Conservation (phyloP, 2,113 vertebrate genomes). For the Lophotis ruficrista region DNA sequence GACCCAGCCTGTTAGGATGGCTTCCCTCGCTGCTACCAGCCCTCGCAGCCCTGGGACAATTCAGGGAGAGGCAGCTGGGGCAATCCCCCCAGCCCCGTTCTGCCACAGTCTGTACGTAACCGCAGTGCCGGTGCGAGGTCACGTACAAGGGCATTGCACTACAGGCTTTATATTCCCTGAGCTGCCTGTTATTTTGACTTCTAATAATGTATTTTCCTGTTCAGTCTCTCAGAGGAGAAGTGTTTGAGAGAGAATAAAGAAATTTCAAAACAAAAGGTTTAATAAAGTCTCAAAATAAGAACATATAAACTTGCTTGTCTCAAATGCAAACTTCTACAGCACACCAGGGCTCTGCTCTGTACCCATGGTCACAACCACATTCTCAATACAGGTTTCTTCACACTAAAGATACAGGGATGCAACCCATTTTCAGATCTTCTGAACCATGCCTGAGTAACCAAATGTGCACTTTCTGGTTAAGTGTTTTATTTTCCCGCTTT, state of each 20-base stretch:
- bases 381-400: background rate
- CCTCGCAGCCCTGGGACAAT: background rate
- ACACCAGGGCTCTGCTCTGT: background rate
- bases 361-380: background rate
- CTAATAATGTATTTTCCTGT: background rate
- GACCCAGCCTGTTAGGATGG: background rate
- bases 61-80: background rate
- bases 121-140: background rate
- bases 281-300: background rate
- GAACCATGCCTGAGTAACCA: background rate
- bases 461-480: background rate
- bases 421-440: background rate
- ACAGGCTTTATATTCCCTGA: background rate
- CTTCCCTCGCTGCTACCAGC: background rate
- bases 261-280: background rate
- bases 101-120: rapidly evolving
- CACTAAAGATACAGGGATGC: background rate
- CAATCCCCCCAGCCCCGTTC: rapidly evolving
- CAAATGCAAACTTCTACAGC: background rate
- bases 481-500: background rate
- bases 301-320: background rate
- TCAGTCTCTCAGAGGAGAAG: background rate
- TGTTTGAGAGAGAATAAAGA: background rate
- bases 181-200: background rate
- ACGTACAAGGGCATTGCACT: background rate